A percentile compares a stretch with the other conserved stretches of the same genome.
These are phyloP conservation scores for Nesidiocoris tenuis DNA, from an alignment of 2,888 invertebrate species.

Conservation along the genomic window DNA sequence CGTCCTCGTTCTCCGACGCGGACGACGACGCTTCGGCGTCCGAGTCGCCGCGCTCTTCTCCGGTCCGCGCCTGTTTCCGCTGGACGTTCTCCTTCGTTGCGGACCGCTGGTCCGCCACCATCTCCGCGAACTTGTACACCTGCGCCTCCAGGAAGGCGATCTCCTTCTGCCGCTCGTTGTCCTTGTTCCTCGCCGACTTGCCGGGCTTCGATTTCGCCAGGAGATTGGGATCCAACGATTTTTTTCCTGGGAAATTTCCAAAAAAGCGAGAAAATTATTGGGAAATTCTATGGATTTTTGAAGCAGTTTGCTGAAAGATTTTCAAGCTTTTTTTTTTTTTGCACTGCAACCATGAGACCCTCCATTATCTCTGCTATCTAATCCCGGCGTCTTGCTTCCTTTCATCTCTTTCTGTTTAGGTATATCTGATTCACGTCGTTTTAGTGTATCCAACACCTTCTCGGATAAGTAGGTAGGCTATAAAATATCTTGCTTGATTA, in stretches of 20 bases:
- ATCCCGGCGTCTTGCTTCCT: no score
- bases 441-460: no score
- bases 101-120: conserved; percentile 79
- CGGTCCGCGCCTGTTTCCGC: conserved; percentile 93
- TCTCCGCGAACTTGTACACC: conserved; percentile 65
- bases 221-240: conserved; percentile 84
- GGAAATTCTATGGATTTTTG: no score
- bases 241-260: conserved; percentile 71
- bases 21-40: conserved; percentile 83
- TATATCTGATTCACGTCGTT: no score
- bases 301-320: no score
- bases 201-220: conserved; percentile 87
- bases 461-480: no score
- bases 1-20: conserved; percentile 76
- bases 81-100: conserved; percentile 98
- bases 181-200: conserved; percentile 62
- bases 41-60: conserved; percentile 88
- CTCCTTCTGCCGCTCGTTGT: conserved; percentile 75
- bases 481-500: no score
- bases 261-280: no score
- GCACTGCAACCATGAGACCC: no score
- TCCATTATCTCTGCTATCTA: no score
- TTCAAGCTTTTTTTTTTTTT: no score
- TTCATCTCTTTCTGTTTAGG: no score
- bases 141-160: conserved; percentile 86